These are phyloP conservation scores for Scolanthus callimorphus DNA, from an alignment of 92 coral and sea anemone species.

Conservation along the genomic window DNA sequence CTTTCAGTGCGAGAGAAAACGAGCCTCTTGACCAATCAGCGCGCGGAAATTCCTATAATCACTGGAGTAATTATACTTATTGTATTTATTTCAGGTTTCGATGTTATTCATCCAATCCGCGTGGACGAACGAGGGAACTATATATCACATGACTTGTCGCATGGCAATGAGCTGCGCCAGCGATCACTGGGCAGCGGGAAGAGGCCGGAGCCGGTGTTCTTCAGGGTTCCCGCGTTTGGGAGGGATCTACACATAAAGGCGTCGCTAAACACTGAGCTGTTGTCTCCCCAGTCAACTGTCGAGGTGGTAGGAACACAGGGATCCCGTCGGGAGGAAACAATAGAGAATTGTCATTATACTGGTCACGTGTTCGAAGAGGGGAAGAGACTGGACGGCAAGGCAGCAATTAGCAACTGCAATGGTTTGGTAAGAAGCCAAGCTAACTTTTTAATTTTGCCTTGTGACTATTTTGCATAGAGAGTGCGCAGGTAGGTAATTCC, in stretches of 20 bases:
- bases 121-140: constrained; percentile 55
- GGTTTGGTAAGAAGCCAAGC: constrained; percentile 72
- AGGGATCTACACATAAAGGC: constrained; percentile 32
- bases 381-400: constrained; percentile 47
- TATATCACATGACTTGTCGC: constrained; percentile 59
- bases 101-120: constrained; percentile 57
- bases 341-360: constrained; percentile 50
- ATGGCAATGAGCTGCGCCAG: constrained; percentile 36
- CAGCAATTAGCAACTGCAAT: constrained; percentile 66
- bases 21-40: too few relatives aligned
- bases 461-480: neutral
- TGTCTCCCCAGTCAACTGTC: constrained; percentile 43
- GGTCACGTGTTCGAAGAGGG: constrained; percentile 45
- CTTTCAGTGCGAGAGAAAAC: too few relatives aligned
- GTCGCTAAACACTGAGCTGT: constrained; percentile 34
- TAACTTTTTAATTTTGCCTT: neutral
- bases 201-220: constrained; percentile 11
- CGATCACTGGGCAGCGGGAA: constrained; percentile 12
- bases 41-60: too few relatives aligned
- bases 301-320: constrained; percentile 54
- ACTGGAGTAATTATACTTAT: too few relatives aligned
- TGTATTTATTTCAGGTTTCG: too few relatives aligned
- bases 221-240: constrained; percentile 46
- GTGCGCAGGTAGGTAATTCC: neutral
- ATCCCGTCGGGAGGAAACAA: constrained; percentile 18